phyloP scores from a whole-genome alignment of 2,888 invertebrate species.

The Tetrapedia diversipes region DNA sequence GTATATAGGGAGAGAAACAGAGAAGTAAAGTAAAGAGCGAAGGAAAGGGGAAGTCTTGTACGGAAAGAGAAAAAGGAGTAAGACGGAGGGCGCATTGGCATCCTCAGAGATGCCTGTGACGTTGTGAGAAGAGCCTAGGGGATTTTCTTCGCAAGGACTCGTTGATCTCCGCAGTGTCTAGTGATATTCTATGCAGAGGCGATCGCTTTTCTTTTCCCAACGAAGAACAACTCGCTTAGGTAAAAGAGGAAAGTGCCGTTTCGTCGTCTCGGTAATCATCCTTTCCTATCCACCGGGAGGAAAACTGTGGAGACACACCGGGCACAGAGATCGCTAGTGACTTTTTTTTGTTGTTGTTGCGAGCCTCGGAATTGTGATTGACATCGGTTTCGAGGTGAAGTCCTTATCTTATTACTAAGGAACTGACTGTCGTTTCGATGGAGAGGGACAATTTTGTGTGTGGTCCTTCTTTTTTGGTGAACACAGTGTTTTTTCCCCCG shows the following conservation, averaged over 20 bases:
- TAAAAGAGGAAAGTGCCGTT: conserved; percentile 42
- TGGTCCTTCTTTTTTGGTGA: conserved; percentile 40
- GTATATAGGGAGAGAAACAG: not conserved
- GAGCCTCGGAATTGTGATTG: conserved; percentile 37
- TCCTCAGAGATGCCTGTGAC: conserved; percentile 30
- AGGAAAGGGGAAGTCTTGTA: not conserved
- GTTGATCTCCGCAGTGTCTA: conserved; percentile 32
- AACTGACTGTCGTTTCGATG: conserved; percentile 28
- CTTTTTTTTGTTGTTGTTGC: too few relatives aligned
- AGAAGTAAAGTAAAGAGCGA: not conserved
- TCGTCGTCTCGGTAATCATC: conserved; percentile 26
- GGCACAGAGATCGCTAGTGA: conserved; percentile 39
- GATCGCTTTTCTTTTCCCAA: not conserved
- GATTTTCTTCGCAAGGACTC: conserved; percentile 24
- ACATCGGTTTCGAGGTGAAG: conserved; percentile 41
- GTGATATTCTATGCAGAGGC: conserved; percentile 37
- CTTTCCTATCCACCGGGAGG: conserved; percentile 1
- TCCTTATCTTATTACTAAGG: conserved; percentile 52
- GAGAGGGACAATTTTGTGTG: conserved; percentile 38
- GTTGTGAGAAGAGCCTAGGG: conserved; percentile 51
- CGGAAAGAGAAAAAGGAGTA: not conserved
- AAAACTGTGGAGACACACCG: conserved; percentile 35
- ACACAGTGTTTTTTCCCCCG: conserved; percentile 41
- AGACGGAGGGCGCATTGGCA: not conserved
- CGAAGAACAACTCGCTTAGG: conserved; percentile 28